These are phyloP conservation scores for Semnornis frantzii DNA, from an alignment of 2,113 vertebrate genomes.

Conservation along the genomic window DNA sequence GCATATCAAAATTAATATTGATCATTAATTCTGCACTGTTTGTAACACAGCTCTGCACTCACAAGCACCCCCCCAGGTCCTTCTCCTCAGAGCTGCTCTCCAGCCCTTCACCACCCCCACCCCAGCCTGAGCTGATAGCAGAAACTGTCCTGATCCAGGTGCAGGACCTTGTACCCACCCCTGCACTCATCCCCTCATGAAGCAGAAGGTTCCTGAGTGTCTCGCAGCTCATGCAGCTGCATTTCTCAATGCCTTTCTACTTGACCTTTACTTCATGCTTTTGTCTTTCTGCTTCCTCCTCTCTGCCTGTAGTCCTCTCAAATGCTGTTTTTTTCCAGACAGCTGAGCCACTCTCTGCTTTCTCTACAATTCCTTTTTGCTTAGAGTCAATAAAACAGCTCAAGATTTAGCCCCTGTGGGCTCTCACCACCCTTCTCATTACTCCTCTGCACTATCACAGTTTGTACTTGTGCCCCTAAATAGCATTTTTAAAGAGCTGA, in stretches of 20 bases:
- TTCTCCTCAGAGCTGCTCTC: no score
- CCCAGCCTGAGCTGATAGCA: no score
- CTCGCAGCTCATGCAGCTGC: not conserved
- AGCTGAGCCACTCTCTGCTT: not conserved
- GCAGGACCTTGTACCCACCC: not conserved
- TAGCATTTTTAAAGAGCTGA: no score
- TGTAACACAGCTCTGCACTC: no score
- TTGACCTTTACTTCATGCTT: not conserved
- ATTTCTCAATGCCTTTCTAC: not conserved
- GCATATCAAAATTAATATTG: no score
- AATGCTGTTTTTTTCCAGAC: not conserved
- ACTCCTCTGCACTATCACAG: not conserved
- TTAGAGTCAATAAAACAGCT: not conserved
- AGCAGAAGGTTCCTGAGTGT: not conserved
- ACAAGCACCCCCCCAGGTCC: no score
- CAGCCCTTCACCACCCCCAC: no score
- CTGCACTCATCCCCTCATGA: accelerated
- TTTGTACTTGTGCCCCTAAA: no score
- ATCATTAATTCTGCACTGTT: no score
- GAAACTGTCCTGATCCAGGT: no score
- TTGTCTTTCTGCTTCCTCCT: not conserved
- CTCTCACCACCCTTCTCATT: not conserved
- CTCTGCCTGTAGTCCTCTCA: not conserved
- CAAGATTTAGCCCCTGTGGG: not conserved
- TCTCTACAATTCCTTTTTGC: not conserved